Conservation (phyloP, 2,888 invertebrate species). For the Coelogynopora nodosa region DNA sequence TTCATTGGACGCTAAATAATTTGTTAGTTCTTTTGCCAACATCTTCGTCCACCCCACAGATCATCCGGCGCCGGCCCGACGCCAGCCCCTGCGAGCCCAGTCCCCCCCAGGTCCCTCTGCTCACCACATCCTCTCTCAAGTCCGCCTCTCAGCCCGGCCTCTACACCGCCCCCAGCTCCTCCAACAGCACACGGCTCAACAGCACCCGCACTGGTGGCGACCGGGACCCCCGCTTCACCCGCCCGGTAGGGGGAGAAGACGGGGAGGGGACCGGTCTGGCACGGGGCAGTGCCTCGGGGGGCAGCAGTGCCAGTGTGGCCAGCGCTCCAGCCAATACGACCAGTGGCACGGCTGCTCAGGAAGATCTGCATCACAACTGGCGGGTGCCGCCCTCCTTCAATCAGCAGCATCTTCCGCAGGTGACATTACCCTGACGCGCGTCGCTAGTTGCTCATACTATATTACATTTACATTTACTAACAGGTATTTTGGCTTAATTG, state of each 20-base stretch:
- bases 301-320: neutral
- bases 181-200: neutral
- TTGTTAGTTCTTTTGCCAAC: too few relatives aligned
- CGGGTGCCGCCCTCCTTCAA: too few relatives aligned
- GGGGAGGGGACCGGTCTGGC: neutral
- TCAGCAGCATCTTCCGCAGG: too few relatives aligned
- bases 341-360: too few relatives aligned
- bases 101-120: neutral
- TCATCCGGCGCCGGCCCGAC: neutral
- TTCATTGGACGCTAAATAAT: too few relatives aligned
- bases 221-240: neutral
- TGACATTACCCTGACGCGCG: too few relatives aligned
- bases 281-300: constrained; percentile 4
- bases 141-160: constrained; percentile 3
- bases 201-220: neutral
- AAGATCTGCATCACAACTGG: too few relatives aligned
- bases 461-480: too few relatives aligned
- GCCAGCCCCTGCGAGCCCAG: neutral
- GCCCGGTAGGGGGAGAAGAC: neutral
- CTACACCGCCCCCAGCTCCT: neutral
- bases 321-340: neutral
- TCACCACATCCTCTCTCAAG: neutral
- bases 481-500: too few relatives aligned
- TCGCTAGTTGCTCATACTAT: too few relatives aligned
- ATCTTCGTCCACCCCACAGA: neutral